phyloP scores from a whole-genome alignment of 2,888 invertebrate genomes.

The Melanophora roralis region DNA sequence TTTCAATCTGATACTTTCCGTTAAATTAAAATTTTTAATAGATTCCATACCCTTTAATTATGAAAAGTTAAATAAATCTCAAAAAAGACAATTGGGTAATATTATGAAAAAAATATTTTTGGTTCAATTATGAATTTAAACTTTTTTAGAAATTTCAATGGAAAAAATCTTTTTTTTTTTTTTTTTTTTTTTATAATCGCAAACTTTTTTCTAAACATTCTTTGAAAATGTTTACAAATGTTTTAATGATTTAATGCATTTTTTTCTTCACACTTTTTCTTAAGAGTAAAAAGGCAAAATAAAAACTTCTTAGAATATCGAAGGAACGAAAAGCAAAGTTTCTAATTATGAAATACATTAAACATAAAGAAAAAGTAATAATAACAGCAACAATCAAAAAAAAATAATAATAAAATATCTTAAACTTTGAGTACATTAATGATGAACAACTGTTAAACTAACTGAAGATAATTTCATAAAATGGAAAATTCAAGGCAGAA shows the following conservation, averaged over 20 bases:
- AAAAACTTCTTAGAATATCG: background rate
- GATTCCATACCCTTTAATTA: too few species aligned
- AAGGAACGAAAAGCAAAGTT: background rate
- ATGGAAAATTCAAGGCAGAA: background rate
- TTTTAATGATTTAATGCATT: conserved; percentile 48
- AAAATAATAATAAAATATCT: conserved; percentile 5
- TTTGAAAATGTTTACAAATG: conserved; percentile 29
- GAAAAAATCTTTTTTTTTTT: too few species aligned
- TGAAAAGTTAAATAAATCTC: too few species aligned
- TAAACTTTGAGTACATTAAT: conserved; percentile 13
- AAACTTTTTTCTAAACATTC: background rate
- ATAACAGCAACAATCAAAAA: conserved; percentile 27
- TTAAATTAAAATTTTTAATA: too few species aligned
- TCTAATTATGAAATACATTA: conserved; percentile 48
- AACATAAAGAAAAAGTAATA: conserved; percentile 30
- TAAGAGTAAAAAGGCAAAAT: background rate
- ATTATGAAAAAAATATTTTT: too few species aligned
- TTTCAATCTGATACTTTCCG: too few species aligned
- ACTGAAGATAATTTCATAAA: conserved; percentile 37
- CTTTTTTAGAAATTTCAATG: too few species aligned
- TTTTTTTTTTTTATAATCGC: background rate
- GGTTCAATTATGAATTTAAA: too few species aligned
- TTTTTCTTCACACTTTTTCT: background rate
- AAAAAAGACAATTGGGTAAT: too few species aligned
- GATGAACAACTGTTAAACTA: conserved; percentile 43